Conservation (phyloP, 2,797 vertebrate genomes). For the Phaenicophaeus curvirostris region DNA sequence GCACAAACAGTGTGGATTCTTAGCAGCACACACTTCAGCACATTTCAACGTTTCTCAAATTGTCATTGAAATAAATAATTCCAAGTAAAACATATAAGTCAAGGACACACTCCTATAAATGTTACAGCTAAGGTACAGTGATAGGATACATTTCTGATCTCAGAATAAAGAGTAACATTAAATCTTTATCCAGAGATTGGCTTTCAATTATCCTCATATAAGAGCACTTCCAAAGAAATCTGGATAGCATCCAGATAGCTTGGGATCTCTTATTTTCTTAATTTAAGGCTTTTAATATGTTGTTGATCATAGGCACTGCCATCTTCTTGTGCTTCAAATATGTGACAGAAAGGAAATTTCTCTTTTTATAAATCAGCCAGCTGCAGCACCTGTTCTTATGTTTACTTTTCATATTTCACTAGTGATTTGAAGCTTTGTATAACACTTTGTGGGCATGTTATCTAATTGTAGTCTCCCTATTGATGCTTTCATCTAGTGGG, state of each 20-base stretch:
- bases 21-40: neutral
- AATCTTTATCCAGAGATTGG: neutral
- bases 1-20: neutral
- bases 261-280: conserved; percentile 36
- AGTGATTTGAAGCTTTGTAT: neutral
- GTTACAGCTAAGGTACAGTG: neutral
- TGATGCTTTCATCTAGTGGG: neutral
- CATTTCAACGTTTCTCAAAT: neutral
- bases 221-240: conserved; percentile 7
- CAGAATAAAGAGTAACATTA: conserved; percentile 24
- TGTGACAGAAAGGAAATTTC: conserved; percentile 24
- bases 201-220: conserved; percentile 23
- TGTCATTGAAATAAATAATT: neutral
- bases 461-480: neutral
- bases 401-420: conserved; percentile 9
- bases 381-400: conserved; percentile 8
- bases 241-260: conserved; percentile 26
- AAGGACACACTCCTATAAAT: neutral
- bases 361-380: conserved; percentile 1
- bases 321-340: conserved; percentile 22
- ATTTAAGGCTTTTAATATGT: conserved; percentile 1
- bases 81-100: neutral
- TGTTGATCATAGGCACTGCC: conserved; percentile 17
- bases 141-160: conserved; percentile 9
- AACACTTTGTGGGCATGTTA: neutral